Evolutionary conservation across 2,797 vertebrate genomes (phyloP), one percentile per base, ranked within the genome.

Genomic region (Gallinago stenura): DNA sequence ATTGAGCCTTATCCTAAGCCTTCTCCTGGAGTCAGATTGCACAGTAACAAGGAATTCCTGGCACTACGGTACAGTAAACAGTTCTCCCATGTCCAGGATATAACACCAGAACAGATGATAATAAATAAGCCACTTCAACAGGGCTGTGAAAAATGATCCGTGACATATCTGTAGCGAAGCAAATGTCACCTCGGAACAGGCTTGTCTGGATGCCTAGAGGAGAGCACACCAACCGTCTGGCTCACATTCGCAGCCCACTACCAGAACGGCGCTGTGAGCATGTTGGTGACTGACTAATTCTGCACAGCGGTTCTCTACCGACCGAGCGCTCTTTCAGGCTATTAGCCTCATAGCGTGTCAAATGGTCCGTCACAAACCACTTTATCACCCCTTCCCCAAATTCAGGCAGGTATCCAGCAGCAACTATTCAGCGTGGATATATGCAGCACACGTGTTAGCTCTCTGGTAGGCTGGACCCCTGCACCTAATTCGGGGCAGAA

Each of bases 141-240:
- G 92, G 83, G 64, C 81, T 92, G 91, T 97, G 95, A 97, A 97
- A 98, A 95, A 91, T 57, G 91, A 97, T 86, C 91, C 68, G n/a
- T 95, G 96, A 88, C 73, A 62, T 89, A 68, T 92, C 89, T 93
- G 75, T 33, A 88, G 85, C 6, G 20, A 75, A 93, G 86, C 90
- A 97, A 97, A 98, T 94, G 88, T 93, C 95, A 97, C 73, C 90
- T 95, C 82, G 2, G 92, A 93, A 95, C 19, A 82, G 91, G 70
- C 80, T 61, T 96, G 78, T 93, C 87, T 87, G 93, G 94, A 87
- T 96, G 92, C 80, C 76, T 82, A 60, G 56, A 85, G 96, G 93
- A 89, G 61, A 93, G 69, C 85, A 35, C 50, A 86, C 72, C 66
- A 76, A 94, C 93, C 37, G 41, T 58, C 84, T 95, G 85, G 87